These are phyloP conservation scores for Taurulus bubalis DNA, from an alignment of 2,113 vertebrate species.

Conservation along the genomic window DNA sequence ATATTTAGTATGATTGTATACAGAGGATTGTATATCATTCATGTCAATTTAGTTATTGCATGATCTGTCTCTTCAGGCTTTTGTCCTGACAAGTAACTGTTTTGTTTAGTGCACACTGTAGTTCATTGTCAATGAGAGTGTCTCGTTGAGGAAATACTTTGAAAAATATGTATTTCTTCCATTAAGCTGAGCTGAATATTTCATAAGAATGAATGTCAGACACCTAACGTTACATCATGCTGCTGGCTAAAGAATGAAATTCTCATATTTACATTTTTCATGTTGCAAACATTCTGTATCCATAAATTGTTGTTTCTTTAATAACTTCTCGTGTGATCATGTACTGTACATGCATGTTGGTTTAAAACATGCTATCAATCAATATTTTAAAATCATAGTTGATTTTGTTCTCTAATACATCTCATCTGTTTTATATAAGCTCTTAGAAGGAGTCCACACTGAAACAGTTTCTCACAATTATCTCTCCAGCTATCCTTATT, in stretches of 20 bases:
- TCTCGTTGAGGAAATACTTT: slow-evolving; percentile 10
- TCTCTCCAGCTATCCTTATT: neutral
- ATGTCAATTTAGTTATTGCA: no score
- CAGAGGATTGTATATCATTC: no score
- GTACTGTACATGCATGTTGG: neutral
- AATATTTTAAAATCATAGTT: neutral
- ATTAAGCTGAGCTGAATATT: slow-evolving; percentile 2
- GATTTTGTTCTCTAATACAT: neutral
- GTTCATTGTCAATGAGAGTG: slow-evolving; percentile 11
- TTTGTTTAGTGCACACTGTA: slow-evolving; percentile 52
- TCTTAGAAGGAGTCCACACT: neutral
- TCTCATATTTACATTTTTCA: neutral
- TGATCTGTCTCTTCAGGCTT: no score
- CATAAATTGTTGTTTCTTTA: neutral
- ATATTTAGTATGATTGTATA: no score
- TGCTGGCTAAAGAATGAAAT: neutral
- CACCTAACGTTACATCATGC: neutral
- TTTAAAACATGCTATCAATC: neutral
- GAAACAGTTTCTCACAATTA: neutral
- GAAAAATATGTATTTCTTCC: slow-evolving; percentile 40
- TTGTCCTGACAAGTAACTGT: slow-evolving; percentile 28
- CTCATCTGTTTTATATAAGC: neutral
- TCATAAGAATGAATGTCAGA: slow-evolving; percentile 14
- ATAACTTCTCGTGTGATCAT: neutral
- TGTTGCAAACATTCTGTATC: neutral